A percentile compares a stretch with the other conserved stretches of the same genome.
Evolutionary conservation across 2,113 vertebrate genomes (phyloP).

Genomic region (Euleptes europaea): DNA sequence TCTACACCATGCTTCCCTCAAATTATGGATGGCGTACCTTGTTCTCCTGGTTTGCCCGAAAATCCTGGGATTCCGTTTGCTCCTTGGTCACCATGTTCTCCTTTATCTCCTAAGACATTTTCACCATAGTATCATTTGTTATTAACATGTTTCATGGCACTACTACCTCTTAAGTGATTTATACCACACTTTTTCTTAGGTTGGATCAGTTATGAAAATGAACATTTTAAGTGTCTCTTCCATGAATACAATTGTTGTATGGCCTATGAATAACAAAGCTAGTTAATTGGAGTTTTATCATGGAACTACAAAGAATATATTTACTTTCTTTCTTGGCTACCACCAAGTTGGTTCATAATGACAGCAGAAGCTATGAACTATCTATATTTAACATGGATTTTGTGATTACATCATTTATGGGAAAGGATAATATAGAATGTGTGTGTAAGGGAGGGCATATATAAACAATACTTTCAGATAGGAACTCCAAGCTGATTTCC

Average conservation of each 20-base stretch:
- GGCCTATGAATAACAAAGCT: background rate
- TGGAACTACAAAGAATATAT: background rate
- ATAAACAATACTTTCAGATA: background rate
- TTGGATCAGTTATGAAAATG: background rate
- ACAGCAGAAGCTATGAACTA: background rate
- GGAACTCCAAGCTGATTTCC: background rate
- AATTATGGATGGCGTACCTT: constrained; percentile 73
- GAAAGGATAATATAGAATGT: background rate
- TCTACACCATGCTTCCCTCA: too few relatives aligned
- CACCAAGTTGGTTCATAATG: background rate
- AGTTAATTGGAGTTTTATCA: background rate
- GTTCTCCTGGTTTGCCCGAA: constrained; percentile 88
- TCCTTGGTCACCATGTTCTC: constrained; percentile 87
- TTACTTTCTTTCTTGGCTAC: background rate
- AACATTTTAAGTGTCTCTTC: background rate
- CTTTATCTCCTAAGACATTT: constrained; percentile 83
- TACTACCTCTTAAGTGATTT: background rate
- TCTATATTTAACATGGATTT: background rate
- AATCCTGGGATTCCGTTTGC: constrained; percentile 79
- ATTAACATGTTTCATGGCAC: background rate
- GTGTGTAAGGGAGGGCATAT: too few relatives aligned
- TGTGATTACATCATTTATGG: background rate
- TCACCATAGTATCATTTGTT: background rate
- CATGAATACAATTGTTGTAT: background rate
- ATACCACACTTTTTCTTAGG: background rate